Conservation (phyloP, 2,797 vertebrate genomes). For the Falco biarmicus region DNA sequence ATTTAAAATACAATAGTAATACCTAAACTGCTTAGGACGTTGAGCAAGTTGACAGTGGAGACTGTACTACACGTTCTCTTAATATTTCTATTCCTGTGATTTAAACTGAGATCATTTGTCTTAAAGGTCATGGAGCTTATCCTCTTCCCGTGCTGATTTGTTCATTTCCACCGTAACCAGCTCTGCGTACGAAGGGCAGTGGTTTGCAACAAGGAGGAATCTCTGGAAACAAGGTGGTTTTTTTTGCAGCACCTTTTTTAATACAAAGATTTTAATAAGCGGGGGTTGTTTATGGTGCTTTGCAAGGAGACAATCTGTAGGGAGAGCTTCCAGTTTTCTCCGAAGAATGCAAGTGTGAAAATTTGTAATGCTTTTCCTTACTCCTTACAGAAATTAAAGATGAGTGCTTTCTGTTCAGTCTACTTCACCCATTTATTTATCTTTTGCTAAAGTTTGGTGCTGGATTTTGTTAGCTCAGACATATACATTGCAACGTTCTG, state of each 20-base stretch:
- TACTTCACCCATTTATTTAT: neutral
- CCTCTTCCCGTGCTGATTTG: neutral
- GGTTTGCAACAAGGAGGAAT: neutral
- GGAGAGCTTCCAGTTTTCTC: neutral
- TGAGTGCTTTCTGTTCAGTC: neutral
- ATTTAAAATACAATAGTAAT: neutral
- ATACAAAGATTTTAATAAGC: neutral
- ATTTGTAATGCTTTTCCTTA: neutral
- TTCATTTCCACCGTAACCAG: neutral
- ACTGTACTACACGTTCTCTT: neutral
- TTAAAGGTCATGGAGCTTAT: neutral
- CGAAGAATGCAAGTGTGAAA: neutral
- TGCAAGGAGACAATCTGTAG: neutral
- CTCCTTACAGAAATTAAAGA: neutral
- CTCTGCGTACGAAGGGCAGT: neutral
- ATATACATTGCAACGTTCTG: neutral
- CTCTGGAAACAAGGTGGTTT: neutral
- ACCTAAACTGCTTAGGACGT: neutral
- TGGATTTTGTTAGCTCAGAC: constrained; percentile 18
- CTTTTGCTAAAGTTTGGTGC: neutral
- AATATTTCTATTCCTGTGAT: neutral
- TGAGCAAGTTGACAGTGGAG: neutral
- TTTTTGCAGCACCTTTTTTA: neutral
- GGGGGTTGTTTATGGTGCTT: neutral
- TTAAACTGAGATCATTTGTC: neutral